Base-by-base conservation (phyloP, 1,140 invertebrate species). In the Sycophila sp. region DNA sequence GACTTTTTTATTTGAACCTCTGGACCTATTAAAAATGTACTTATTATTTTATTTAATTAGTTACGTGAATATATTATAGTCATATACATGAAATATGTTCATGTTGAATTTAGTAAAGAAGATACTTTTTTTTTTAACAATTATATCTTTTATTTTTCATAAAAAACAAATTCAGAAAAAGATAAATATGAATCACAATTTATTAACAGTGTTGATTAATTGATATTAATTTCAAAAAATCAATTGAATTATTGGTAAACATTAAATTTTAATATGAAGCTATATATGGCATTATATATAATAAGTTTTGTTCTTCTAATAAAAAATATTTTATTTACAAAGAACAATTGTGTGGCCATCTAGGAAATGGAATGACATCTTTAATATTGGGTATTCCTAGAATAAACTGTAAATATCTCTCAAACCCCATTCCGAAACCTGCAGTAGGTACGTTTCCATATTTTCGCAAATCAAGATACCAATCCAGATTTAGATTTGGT, bases 391-490 rank as follows among this genome's bases (percentile, higher is more conserved):
- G 79, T 42, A 96, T 90, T 42, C 91, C 90, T 51, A 96, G 89
- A 4, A 98, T 56, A 47, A 91, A 89, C 86, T 97, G 95, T 56
- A 99, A 81, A 76, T 94, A 92, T 81, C 98, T 89, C 83, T 99
- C 98, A 80, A 99, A 94, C 10, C 98, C 98, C 78, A 99, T 88
- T 55, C 98, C 98, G 88, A 96, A 99, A 0, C 98, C 98, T 19
- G 92, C 96, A 38, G 96, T 96, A 0, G 95, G 91, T 53, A 94
- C 90, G 74, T 93, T 92, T 4, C 97, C 98, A 87, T 90, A 96
- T 86, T 92, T 93, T 74, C 98, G 86, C 47, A 99, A 79, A 62
- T 99, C 94, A 60, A 97, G 88, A 86, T 99, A 99, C 96, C 96
- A 97, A n/a, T 90, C 82, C 8, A 96, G 82, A 32, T 88, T 85